Evolutionary conservation across 2,888 invertebrate species (phyloP).

Genomic region (Macrostomum cliftonense): DNA sequence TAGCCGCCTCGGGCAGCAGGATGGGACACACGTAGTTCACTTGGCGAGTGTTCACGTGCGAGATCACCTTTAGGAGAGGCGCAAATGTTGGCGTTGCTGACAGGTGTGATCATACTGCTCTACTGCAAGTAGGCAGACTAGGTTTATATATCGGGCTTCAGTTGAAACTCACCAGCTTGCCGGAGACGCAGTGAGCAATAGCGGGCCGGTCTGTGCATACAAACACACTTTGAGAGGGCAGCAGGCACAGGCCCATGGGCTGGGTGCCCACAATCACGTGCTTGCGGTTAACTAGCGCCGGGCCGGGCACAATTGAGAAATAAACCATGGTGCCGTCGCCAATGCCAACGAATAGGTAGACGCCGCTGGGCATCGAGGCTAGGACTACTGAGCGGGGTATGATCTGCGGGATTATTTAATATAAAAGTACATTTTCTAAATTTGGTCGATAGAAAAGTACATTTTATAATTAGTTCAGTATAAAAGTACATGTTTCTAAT

Average conservation of each 20-base stretch:
- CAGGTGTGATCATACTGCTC: too few species aligned
- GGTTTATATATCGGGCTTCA: background rate
- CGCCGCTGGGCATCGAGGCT: constrained; percentile 74
- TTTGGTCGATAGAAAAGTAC: too few species aligned
- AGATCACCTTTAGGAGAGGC: constrained; percentile 55
- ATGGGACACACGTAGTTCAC: constrained; percentile 84
- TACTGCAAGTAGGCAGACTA: too few species aligned
- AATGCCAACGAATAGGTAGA: constrained; percentile 49
- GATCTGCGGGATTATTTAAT: constrained; percentile 51
- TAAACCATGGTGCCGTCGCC: constrained; percentile 96
- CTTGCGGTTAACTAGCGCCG: constrained; percentile 64
- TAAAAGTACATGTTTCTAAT: too few species aligned
- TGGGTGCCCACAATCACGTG: constrained; percentile 91
- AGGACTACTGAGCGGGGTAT: constrained; percentile 85
- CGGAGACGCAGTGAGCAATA: constrained; percentile 95
- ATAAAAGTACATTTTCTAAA: constrained; percentile 5
- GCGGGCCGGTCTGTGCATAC: constrained; percentile 95
- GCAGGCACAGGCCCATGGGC: constrained; percentile 65
- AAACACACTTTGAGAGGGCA: constrained; percentile 61
- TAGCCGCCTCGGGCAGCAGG: too few species aligned
- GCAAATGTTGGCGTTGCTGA: too few species aligned
- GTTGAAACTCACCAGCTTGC: constrained; percentile 54
- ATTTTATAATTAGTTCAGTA: too few species aligned
- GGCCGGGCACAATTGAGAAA: constrained; percentile 54
- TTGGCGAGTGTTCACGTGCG: constrained; percentile 57